Percentiles rank a stretch among this genome's conserved stretches.
Evolutionary conservation across 2,888 invertebrate genomes (phyloP).

Genomic region (Drosophila gaucha): DNA sequence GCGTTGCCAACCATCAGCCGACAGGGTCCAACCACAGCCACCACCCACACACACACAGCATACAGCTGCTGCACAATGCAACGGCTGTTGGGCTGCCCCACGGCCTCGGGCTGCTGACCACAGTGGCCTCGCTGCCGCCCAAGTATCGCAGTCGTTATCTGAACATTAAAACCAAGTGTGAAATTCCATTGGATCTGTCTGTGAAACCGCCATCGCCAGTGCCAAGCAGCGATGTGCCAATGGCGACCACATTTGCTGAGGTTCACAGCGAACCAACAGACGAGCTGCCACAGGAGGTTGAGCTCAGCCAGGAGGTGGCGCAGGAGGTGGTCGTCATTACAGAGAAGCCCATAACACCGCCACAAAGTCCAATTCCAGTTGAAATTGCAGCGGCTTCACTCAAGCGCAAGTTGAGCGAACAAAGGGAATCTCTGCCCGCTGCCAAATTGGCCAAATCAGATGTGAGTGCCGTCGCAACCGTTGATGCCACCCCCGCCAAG

Average conservation of each 20-base stretch:
- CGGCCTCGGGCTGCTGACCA: slow-evolving; percentile 83
- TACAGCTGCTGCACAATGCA: slow-evolving; percentile 75
- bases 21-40: slow-evolving; percentile 37
- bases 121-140: slow-evolving; percentile 84
- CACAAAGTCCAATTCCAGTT: slow-evolving; percentile 84
- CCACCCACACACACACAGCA: slow-evolving; percentile 66
- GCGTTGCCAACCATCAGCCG: slow-evolving; percentile 53
- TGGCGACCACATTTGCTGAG: slow-evolving; percentile 76
- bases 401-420: slow-evolving; percentile 58
- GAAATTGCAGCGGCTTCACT: slow-evolving; percentile 55
- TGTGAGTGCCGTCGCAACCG: slow-evolving; percentile 40
- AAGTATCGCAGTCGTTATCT: slow-evolving; percentile 85
- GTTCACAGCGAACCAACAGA: slow-evolving; percentile 66
- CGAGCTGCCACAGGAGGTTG: slow-evolving; percentile 17
- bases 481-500: slow-evolving; percentile 76
- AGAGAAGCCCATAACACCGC: slow-evolving; percentile 52
- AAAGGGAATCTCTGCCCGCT: slow-evolving; percentile 56
- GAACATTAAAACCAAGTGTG: slow-evolving; percentile 82
- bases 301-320: slow-evolving; percentile 44
- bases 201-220: slow-evolving; percentile 86
- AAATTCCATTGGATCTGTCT: slow-evolving; percentile 90
- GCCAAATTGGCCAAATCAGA: slow-evolving; percentile 71
- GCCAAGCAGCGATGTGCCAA: slow-evolving; percentile 71
- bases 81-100: slow-evolving; percentile 75
- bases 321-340: slow-evolving; percentile 56